These are phyloP conservation scores for Catharus bicknelli DNA, from an alignment of 2,113 vertebrate species.

Conservation along the genomic window DNA sequence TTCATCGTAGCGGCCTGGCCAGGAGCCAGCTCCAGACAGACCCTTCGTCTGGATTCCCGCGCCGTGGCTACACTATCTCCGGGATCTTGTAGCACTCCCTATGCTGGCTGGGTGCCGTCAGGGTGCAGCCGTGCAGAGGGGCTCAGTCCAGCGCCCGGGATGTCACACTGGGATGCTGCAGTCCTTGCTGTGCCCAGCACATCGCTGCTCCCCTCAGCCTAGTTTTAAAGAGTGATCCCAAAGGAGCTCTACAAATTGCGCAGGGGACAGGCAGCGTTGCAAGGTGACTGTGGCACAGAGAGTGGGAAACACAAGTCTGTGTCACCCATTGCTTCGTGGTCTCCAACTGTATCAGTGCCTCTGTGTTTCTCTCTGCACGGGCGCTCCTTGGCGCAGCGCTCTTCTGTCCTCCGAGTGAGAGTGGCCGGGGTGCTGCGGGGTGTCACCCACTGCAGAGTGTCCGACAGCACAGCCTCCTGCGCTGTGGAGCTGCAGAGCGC, in stretches of 20 bases:
- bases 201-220: not conserved
- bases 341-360: not conserved
- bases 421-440: not conserved
- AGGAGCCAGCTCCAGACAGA: not conserved
- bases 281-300: slow-evolving; percentile 13
- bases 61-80: not conserved
- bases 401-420: not conserved
- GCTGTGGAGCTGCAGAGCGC: not conserved
- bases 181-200: not conserved
- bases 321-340: not conserved
- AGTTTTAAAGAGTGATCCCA: not conserved
- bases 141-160: not conserved
- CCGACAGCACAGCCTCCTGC: not conserved
- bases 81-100: not conserved
- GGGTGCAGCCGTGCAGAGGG: not conserved
- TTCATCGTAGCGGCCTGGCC: slow-evolving; percentile 15
- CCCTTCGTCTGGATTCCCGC: not conserved
- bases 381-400: fast-evolving
- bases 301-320: not conserved
- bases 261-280: not conserved
- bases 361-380: not conserved
- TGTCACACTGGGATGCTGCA: not conserved
- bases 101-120: not conserved
- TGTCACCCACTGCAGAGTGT: not conserved
- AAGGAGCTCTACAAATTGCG: not conserved